These are phyloP conservation scores for Leptosomus discolor DNA, from an alignment of 2,113 vertebrate genomes.

Conservation along the genomic window DNA sequence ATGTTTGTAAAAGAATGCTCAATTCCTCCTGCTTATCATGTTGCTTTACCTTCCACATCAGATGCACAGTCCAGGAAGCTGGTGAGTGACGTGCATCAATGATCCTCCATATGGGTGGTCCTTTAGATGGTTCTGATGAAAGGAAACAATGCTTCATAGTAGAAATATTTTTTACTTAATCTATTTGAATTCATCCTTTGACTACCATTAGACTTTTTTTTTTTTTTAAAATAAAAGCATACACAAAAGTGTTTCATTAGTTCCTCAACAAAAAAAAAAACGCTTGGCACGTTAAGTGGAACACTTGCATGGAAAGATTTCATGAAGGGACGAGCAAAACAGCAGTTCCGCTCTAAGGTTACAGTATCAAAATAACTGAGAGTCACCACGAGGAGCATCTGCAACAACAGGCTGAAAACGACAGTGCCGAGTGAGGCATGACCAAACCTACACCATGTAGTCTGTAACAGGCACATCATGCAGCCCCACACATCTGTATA, in stretches of 20 bases:
- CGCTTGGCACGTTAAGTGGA: not conserved
- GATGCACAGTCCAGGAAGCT: slow-evolving; percentile 52
- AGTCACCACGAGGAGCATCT: not conserved
- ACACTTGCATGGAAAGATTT: not conserved
- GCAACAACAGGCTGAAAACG: not conserved
- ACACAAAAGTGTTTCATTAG: not conserved
- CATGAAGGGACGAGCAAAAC: not conserved
- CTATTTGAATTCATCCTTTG: not conserved
- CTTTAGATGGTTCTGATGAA: slow-evolving; percentile 77
- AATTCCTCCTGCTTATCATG: not conserved
- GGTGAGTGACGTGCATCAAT: not conserved
- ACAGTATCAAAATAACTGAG: not conserved
- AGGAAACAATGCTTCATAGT: not conserved
- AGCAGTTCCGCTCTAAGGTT: not conserved
- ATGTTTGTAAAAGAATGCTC: not conserved
- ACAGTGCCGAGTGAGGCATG: not conserved
- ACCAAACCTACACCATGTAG: not conserved
- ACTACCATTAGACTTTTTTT: not conserved
- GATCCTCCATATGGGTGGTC: slow-evolving; percentile 83
- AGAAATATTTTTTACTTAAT: not conserved
- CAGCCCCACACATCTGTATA: not conserved
- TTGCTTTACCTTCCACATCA: slow-evolving; percentile 87
- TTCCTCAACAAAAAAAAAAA: not conserved
- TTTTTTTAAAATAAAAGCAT: not conserved
- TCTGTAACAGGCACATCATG: not conserved